Evolutionary conservation across 2,888 invertebrate species (phyloP).

Genomic region (Parnassius orleans): DNA sequence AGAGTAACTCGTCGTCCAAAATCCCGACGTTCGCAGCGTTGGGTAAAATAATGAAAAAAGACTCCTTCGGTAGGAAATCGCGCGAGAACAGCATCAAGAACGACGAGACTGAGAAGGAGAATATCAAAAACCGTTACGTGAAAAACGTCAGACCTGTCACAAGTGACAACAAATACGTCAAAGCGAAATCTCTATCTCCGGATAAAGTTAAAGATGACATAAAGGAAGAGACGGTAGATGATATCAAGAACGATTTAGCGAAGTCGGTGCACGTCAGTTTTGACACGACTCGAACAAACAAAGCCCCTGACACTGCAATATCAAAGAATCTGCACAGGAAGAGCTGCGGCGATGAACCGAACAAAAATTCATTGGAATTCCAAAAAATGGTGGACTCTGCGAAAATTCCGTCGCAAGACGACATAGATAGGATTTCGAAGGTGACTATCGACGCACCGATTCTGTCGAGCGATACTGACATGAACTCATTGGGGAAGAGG

Average conservation of each 20-base stretch:
- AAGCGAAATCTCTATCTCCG: constrained; percentile 67
- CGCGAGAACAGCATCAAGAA: constrained; percentile 44
- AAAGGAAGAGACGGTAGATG: constrained; percentile 49
- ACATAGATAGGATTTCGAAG: constrained; percentile 92
- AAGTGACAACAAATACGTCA: constrained; percentile 68
- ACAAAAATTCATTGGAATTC: constrained; percentile 47
- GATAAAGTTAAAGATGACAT: constrained; percentile 56
- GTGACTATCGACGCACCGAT: constrained; percentile 92
- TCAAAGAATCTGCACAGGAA: constrained; percentile 58
- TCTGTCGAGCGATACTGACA: constrained; percentile 84
- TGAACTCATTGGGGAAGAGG: constrained; percentile 85
- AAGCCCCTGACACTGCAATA: constrained; percentile 11
- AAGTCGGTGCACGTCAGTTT: constrained; percentile 28
- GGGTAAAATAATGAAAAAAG: constrained; percentile 76
- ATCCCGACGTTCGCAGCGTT: constrained; percentile 75
- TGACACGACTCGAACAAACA: constrained; percentile 3
- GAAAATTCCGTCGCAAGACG: constrained; percentile 89
- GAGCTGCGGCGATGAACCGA: constrained; percentile 74
- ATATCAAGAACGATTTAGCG: constrained; percentile 8
- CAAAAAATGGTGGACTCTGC: constrained; percentile 61
- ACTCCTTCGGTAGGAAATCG: constrained; percentile 64
- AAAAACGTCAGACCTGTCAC: constrained; percentile 60
- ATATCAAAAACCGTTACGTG: constrained; percentile 60
- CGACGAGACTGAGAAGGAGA: constrained; percentile 42
- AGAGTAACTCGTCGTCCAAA: constrained; percentile 72